Percentiles rank a stretch among this genome's conserved stretches.
Evolutionary conservation across 2,797 vertebrate genomes (phyloP).

Genomic region (Periparus ater): DNA sequence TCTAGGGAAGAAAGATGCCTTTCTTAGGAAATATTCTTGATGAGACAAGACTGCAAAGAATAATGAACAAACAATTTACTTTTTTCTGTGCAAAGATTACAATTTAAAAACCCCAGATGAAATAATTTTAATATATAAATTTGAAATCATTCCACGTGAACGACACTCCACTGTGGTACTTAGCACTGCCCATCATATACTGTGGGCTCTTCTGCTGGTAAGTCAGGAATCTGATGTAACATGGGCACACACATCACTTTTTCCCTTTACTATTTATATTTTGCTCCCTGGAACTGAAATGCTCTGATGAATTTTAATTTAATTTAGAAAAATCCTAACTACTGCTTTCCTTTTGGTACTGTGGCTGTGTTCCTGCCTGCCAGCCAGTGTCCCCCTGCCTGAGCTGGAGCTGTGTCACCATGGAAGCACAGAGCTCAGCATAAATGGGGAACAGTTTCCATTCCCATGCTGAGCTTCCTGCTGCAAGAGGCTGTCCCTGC

Average conservation of each 20-base stretch:
- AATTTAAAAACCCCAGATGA: not conserved
- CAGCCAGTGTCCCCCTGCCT: not conserved
- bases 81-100: not conserved
- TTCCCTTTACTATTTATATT: conserved; percentile 43
- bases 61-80: not conserved
- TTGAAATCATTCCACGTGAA: not conserved
- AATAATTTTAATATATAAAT: not conserved
- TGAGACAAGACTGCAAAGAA: not conserved
- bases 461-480: not conserved
- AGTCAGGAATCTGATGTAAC: conserved; percentile 51
- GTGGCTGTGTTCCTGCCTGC: not conserved
- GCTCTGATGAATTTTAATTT: conserved; percentile 17
- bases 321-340: conserved; percentile 47
- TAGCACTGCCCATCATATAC: not conserved
- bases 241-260: conserved; percentile 2
- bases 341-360: conserved; percentile 22
- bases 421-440: not conserved
- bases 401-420: not conserved
- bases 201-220: conserved; percentile 31
- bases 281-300: conserved; percentile 54
- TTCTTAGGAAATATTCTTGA: conserved; percentile 18
- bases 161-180: conserved; percentile 20
- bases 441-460: not conserved
- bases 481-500: not conserved
- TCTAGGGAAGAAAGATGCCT: not conserved